phyloP scores from a whole-genome alignment of 2,113 vertebrate genomes.

The Procavia capensis region DNA sequence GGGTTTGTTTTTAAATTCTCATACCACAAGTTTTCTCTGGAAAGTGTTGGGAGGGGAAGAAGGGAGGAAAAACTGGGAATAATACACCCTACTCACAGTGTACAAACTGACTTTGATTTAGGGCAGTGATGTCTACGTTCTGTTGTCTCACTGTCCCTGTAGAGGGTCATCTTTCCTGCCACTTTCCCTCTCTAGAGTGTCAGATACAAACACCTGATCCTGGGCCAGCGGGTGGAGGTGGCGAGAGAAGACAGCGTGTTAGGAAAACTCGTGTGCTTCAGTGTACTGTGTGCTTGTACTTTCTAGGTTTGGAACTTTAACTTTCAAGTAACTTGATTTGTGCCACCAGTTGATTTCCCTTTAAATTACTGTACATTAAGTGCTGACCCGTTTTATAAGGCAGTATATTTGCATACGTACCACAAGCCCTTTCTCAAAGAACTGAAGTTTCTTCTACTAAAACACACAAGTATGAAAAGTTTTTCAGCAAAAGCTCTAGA shows the following conservation, averaged over 20 bases:
- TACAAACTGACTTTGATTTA: not conserved
- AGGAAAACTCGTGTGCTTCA: not conserved
- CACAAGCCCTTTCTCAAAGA: not conserved
- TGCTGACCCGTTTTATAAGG: not conserved
- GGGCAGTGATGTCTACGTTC: not conserved
- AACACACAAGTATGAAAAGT: not conserved
- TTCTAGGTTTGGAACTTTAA: not conserved
- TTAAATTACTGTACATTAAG: not conserved
- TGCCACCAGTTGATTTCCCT: not conserved
- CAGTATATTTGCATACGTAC: not conserved
- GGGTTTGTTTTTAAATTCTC: slow-evolving; percentile 34
- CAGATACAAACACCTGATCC: not conserved
- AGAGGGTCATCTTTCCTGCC: not conserved
- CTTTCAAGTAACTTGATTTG: not conserved
- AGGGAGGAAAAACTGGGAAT: not conserved
- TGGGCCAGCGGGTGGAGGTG: not conserved
- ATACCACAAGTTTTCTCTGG: not conserved
- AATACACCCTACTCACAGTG: not conserved
- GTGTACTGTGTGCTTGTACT: not conserved
- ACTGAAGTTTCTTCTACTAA: not conserved
- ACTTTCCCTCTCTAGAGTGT: not conserved
- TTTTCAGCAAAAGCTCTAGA: not conserved
- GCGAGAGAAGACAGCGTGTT: not conserved
- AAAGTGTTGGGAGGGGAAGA: not conserved
- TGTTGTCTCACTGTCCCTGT: not conserved